phyloP scores from a whole-genome alignment of 2,888 invertebrate species.

The Hirtodrosophila confusa region DNA sequence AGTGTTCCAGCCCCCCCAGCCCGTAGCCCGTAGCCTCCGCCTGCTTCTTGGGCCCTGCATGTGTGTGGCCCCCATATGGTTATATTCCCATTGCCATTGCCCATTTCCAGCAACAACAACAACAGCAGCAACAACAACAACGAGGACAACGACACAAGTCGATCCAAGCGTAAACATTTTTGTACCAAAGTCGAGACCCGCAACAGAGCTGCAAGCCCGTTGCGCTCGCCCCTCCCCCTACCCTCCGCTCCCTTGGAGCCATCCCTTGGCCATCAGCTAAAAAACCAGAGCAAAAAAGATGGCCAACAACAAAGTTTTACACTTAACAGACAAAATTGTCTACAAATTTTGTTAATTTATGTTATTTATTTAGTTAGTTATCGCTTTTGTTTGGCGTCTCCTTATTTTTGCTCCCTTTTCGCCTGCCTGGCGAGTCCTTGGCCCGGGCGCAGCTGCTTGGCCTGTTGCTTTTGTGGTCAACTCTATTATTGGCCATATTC shows the following conservation, averaged over 20 bases:
- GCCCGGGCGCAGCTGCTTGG: slow-evolving; percentile 28
- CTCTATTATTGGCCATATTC: slow-evolving; percentile 49
- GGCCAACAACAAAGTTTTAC: slow-evolving; percentile 67
- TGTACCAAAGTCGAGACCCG: slow-evolving; percentile 41
- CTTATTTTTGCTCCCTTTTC: neutral
- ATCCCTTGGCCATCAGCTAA: slow-evolving; percentile 5
- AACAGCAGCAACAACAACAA: slow-evolving; percentile 14
- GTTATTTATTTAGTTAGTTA: slow-evolving; percentile 79
- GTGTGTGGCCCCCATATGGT: slow-evolving; percentile 36
- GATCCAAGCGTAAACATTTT: slow-evolving; percentile 67
- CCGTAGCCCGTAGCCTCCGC: slow-evolving; percentile 1
- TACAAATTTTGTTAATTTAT: slow-evolving; percentile 77
- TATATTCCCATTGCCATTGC: slow-evolving; percentile 52
- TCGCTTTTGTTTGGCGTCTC: slow-evolving; percentile 59
- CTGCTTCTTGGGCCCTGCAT: slow-evolving; percentile 17
- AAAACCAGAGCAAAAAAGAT: slow-evolving; percentile 27
- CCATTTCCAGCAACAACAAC: slow-evolving; percentile 35
- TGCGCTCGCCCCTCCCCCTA: neutral
- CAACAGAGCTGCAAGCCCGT: slow-evolving; percentile 17
- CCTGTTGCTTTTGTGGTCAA: slow-evolving; percentile 54
- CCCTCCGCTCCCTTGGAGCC: neutral
- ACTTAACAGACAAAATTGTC: slow-evolving; percentile 77
- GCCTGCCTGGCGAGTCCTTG: slow-evolving; percentile 1
- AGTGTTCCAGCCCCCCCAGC: slow-evolving; percentile 6
- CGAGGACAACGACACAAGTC: slow-evolving; percentile 42